Conservation (phyloP, 2,113 vertebrate genomes). For the Chaetops frenatus region DNA sequence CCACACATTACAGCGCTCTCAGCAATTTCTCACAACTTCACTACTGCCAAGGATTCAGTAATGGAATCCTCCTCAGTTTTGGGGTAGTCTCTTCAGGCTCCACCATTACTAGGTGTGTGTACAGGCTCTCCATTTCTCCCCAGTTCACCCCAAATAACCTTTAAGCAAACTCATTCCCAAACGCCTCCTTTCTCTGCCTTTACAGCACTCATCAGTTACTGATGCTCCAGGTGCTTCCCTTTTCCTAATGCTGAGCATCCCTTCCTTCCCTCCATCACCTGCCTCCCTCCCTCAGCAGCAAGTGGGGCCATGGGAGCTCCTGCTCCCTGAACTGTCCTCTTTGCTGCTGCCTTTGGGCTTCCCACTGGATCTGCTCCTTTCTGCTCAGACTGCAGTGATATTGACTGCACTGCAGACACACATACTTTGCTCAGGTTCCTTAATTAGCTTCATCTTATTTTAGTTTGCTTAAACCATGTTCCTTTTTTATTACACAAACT, state of each 20-base stretch:
- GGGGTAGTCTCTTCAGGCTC: not conserved
- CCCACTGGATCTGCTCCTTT: not conserved
- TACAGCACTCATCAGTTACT: not conserved
- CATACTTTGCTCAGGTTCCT: constrained; percentile 18
- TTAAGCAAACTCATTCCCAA: not conserved
- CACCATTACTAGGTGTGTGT: not conserved
- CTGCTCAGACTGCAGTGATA: constrained; percentile 49
- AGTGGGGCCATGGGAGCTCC: not conserved
- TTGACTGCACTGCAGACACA: constrained; percentile 67
- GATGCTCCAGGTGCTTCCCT: not conserved
- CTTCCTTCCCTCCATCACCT: not conserved
- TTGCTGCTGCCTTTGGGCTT: not conserved
- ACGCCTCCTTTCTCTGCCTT: not conserved
- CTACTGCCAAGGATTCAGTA: not conserved
- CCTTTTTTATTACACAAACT: constrained; percentile 33
- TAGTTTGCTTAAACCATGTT: constrained; percentile 1
- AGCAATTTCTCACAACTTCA: not conserved
- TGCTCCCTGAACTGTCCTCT: not conserved
- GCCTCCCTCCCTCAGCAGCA: not conserved
- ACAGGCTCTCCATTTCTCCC: not conserved
- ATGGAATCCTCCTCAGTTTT: not conserved
- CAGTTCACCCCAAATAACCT: not conserved
- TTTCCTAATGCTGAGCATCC: not conserved
- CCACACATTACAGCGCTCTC: not conserved
- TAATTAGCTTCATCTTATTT: constrained; percentile 56